Conservation (phyloP, 2,113 vertebrate species). For the Kobus ellipsiprymnus region DNA sequence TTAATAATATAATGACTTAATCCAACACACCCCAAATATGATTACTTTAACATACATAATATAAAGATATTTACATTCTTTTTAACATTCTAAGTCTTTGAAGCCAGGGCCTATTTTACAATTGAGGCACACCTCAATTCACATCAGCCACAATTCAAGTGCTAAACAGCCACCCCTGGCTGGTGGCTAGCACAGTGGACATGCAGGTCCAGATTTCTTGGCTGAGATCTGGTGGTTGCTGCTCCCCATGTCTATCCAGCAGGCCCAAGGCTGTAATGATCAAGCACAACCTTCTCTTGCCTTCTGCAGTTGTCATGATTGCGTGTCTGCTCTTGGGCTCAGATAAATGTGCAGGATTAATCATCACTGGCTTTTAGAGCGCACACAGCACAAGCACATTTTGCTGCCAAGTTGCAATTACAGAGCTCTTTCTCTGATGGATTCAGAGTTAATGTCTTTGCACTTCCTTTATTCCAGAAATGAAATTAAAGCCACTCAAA, state of each 20-base stretch:
- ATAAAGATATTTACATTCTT: background rate
- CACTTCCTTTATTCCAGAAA: constrained; percentile 64
- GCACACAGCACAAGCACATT: background rate
- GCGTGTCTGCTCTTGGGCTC: background rate
- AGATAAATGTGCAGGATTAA: constrained; percentile 48
- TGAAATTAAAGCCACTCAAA: constrained; percentile 41
- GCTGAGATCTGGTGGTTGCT: background rate
- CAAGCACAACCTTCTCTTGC: constrained; percentile 3
- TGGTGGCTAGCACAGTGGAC: background rate
- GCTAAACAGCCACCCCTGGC: background rate
- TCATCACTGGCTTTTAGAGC: constrained; percentile 38
- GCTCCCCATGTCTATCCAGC: background rate
- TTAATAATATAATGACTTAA: background rate
- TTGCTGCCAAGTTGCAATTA: constrained; percentile 59
- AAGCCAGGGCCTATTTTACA: background rate
- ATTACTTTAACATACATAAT: background rate
- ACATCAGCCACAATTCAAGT: background rate
- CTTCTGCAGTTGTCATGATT: background rate
- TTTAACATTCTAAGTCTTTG: background rate
- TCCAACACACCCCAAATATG: background rate
- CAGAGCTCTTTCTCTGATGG: constrained; percentile 48
- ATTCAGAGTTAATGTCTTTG: constrained; percentile 57
- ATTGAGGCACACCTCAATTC: background rate
- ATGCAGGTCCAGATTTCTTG: background rate
- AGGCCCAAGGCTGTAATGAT: background rate